Evolutionary conservation across 2,113 vertebrate species (phyloP).

Genomic region (Eulemur macaco): DNA sequence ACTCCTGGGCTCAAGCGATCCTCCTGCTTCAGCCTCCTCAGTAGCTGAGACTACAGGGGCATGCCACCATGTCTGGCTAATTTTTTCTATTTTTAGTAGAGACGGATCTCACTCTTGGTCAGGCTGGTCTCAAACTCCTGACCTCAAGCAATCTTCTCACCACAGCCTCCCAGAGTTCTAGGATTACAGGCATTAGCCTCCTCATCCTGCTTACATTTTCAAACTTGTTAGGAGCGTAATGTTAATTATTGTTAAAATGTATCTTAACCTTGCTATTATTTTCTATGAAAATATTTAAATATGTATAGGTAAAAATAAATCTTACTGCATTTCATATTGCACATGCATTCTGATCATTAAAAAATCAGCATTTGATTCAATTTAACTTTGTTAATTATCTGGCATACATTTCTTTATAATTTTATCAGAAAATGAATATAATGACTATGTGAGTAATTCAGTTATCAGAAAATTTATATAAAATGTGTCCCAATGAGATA

Average conservation of each 20-base stretch:
- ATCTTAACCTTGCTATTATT: not conserved
- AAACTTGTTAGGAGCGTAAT: not conserved
- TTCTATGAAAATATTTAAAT: not conserved
- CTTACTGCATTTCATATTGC: not conserved
- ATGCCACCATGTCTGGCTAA: no score
- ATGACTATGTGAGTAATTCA: not conserved
- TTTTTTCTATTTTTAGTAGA: no score
- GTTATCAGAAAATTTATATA: not conserved
- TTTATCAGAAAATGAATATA: not conserved
- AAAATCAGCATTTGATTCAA: not conserved
- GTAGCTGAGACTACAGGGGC: no score
- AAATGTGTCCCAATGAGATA: not conserved
- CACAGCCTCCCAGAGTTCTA: no score
- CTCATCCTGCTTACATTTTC: not conserved
- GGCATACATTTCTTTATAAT: not conserved
- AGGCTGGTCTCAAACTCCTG: no score
- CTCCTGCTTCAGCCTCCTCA: no score
- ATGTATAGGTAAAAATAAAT: not conserved
- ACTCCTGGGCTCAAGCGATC: no score
- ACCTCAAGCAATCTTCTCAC: no score
- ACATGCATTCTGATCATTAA: not conserved
- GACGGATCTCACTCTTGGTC: no score
- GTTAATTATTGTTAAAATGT: not conserved
- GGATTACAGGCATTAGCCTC: no score
- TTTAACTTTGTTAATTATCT: not conserved